A percentile compares a stretch with the other conserved stretches of the same genome.
Conservation (phyloP, 2,113 vertebrate species). For the Prionailurus bengalensis region DNA sequence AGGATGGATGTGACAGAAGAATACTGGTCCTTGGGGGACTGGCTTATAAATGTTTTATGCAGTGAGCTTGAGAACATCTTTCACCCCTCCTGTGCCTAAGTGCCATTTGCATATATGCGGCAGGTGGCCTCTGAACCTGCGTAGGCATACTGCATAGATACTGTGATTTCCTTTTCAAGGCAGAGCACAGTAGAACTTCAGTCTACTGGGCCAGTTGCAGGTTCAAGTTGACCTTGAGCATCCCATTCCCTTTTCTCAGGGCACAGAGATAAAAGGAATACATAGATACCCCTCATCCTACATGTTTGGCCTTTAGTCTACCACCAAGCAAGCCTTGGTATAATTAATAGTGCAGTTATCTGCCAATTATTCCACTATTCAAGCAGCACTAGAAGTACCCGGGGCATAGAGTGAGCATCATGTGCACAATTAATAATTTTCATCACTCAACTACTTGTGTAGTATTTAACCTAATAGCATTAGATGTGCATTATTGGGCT, state of each 20-base stretch:
- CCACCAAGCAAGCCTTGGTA: conserved; percentile 34
- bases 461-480: conserved; percentile 69
- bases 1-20: background rate
- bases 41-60: background rate
- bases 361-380: conserved; percentile 75
- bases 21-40: background rate
- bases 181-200: background rate
- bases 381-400: conserved; percentile 44
- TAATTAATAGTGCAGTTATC: conserved; percentile 68
- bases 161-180: background rate
- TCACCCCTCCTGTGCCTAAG: background rate
- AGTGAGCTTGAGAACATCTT: background rate
- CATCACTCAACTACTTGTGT: conserved; percentile 50
- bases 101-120: background rate
- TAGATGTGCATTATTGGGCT: background rate
- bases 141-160: background rate
- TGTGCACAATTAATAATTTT: conserved; percentile 66
- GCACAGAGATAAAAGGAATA: background rate
- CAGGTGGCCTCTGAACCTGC: background rate
- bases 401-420: background rate
- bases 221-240: background rate
- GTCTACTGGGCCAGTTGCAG: background rate
- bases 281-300: conserved; percentile 8
- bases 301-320: conserved; percentile 29
- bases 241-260: background rate